These are phyloP conservation scores for Maccullochella peelii DNA, from an alignment of 2,113 vertebrate genomes.

Conservation along the genomic window DNA sequence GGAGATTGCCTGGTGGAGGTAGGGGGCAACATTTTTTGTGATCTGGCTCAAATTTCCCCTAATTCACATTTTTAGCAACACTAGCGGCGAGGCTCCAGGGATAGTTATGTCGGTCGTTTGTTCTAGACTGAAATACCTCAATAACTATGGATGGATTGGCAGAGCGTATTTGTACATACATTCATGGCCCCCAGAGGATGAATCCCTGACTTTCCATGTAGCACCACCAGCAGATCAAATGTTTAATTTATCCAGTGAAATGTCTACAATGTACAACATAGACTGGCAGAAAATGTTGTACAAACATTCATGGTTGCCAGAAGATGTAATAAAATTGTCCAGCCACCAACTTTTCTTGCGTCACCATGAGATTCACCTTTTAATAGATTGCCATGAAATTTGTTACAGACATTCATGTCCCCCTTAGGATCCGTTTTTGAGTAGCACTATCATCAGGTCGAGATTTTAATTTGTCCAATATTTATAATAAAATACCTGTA, in stretches of 20 bases:
- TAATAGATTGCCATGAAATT: background rate
- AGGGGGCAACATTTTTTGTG: constrained; percentile 35
- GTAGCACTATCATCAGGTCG: background rate
- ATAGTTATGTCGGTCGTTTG: background rate
- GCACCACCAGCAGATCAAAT: background rate
- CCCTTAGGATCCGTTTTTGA: background rate
- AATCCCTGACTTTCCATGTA: background rate
- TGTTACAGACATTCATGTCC: background rate
- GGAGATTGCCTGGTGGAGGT: constrained; percentile 97
- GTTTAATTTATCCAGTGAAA: background rate
- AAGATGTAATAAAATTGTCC: too few species aligned
- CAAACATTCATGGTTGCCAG: background rate
- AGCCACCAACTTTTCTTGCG: background rate
- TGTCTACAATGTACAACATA: background rate
- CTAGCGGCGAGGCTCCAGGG: background rate
- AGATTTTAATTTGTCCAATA: background rate
- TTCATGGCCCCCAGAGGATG: background rate
- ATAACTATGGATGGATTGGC: background rate
- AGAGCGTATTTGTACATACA: background rate
- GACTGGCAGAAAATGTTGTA: background rate
- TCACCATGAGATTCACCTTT: background rate
- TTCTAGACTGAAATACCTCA: background rate
- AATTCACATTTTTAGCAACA: background rate
- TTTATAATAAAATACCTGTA: background rate
- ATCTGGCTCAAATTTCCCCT: background rate